Evolutionary conservation across 2,888 invertebrate genomes (phyloP), one percentile per base, ranked within the genome.

Genomic region (Crematogaster levior): DNA sequence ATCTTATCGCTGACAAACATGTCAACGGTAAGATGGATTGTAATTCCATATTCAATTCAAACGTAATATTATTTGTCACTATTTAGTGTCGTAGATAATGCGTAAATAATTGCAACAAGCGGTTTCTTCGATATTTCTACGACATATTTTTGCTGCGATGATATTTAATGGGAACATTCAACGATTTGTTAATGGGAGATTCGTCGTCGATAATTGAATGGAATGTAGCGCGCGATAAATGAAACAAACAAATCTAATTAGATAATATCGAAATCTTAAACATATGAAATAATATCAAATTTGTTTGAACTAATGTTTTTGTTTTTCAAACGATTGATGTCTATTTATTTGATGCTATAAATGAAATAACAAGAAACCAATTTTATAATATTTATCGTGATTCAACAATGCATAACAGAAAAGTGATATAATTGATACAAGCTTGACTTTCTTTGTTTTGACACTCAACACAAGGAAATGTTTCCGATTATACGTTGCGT

Each of bases 191-290:
- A 58, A n/a, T 4, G 15, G 24, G 7, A 51, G 40, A 46, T 75
- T 75, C 51, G 37, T 65, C 51, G 10, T 15, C 27, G n/a, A 40
- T 51, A 65, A n/a, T 51, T 65, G 37, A 40, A 75, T 63, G 27
- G 12, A 51, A n/a, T 18, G 37, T 27, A 24, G 12, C 37, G 18
- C 48, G 48, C 34, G 6, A 12, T 12, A 37, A 43, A 43, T 43
- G 43, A 73, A 73, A 70, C 37, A 51, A 34, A 34, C 9, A 56
- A 37, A 72, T 65, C 21, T 74, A 74, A 74, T 74, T 74, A 34
- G 60, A 74, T 40, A 12, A 60, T 43, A 27, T 27, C 12, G 30
- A 43, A 72, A n/a, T 58, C 58, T 15, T 21, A 15, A 73, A 46
- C 21, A 21, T 30, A 3, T 46, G 30, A 46, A 21, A 9, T 12